A percentile compares a stretch with the other conserved stretches of the same genome.
These are phyloP conservation scores for Acromyrmex echinatior DNA, from an alignment of 1,140 invertebrate genomes.

Conservation along the genomic window DNA sequence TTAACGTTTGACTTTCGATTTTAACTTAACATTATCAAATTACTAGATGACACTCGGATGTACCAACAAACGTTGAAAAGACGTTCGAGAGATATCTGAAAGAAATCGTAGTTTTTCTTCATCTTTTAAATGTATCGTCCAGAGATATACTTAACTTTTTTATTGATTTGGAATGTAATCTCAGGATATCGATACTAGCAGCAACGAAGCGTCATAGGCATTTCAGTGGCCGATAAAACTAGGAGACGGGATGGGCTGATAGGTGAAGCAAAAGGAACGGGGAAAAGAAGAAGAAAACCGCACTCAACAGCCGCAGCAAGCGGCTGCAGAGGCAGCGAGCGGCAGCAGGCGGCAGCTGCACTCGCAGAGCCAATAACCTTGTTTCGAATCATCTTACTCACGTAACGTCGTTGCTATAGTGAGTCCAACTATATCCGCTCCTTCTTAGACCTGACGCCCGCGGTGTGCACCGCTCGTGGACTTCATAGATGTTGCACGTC, in stretches of 20 bases:
- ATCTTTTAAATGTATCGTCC: neutral
- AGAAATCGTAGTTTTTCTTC: neutral
- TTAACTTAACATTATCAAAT: neutral
- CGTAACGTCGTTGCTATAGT: conserved; percentile 75
- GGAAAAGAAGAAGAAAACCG: conserved; percentile 54
- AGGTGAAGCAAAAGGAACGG: conserved; percentile 26
- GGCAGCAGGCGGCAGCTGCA: conserved; percentile 78
- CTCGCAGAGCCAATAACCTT: conserved; percentile 80
- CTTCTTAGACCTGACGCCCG: conserved; percentile 65
- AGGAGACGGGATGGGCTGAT: conserved; percentile 6
- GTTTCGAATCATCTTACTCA: conserved; percentile 82
- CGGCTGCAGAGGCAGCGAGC: conserved; percentile 53
- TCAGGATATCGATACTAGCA: conserved; percentile 11
- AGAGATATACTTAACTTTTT: neutral
- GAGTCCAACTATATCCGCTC: conserved; percentile 72
- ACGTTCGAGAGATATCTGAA: neutral
- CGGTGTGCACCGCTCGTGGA: conserved; percentile 50
- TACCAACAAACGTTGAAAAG: neutral
- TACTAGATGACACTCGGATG: neutral
- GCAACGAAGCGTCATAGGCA: conserved; percentile 33
- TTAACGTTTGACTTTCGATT: neutral
- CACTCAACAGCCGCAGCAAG: conserved; percentile 75
- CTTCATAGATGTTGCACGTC: conserved; percentile 34
- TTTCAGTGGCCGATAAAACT: conserved; percentile 18
- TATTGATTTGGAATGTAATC: neutral